These are phyloP conservation scores for Heterodera carotae DNA, from an alignment of 1,140 invertebrate species.

Conservation along the genomic window DNA sequence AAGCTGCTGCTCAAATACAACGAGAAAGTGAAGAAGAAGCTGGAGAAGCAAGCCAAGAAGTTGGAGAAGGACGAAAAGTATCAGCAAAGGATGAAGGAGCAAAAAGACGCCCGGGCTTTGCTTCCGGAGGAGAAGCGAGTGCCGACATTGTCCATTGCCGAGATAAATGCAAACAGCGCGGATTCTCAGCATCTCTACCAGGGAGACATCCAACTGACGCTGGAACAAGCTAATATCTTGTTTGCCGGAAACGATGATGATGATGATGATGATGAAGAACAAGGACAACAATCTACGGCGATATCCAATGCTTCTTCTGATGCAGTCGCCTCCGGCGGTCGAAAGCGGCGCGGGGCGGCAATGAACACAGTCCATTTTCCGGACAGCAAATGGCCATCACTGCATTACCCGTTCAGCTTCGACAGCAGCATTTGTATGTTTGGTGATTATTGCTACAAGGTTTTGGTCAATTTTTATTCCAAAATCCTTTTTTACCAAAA, in stretches of 20 bases:
- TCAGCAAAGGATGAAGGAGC: no score
- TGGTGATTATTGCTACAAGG: neutral
- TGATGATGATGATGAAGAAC: neutral
- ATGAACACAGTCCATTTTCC: neutral
- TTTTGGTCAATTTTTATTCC: no score
- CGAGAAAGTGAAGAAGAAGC: no score
- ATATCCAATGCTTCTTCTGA: no score
- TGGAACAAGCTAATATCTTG: neutral
- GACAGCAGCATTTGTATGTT: conserved; percentile 12
- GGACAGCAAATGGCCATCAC: neutral
- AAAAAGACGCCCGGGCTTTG: no score
- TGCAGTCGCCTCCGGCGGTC: neutral
- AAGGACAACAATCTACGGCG: neutral
- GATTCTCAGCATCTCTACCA: neutral
- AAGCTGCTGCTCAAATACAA: no score
- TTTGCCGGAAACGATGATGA: neutral
- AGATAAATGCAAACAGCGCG: no score
- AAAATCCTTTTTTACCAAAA: no score
- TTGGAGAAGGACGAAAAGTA: no score
- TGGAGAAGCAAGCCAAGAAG: no score
- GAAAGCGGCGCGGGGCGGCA: neutral
- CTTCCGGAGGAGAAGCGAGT: no score
- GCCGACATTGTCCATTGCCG: no score
- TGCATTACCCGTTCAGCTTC: neutral
- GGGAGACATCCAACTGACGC: neutral